Conservation (phyloP, 2,888 invertebrate species). For the Drosophila neutralis region DNA sequence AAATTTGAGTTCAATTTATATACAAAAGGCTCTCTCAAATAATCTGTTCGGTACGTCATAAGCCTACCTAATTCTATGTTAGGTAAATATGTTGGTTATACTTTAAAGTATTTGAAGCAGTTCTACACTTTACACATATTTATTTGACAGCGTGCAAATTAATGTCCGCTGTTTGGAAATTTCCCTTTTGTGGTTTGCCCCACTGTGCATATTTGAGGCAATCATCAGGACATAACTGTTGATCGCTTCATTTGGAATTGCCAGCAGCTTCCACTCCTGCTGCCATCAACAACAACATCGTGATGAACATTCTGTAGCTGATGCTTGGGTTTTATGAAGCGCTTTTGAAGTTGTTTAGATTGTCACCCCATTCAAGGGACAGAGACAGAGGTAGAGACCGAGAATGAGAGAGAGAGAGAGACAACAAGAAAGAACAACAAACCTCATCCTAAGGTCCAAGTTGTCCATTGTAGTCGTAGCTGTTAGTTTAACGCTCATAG, state of each 20-base stretch:
- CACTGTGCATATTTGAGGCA: slow-evolving; percentile 29
- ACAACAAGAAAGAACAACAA: slow-evolving; percentile 14
- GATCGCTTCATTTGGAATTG: slow-evolving; percentile 59
- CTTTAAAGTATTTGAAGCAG: not conserved
- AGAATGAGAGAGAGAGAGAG: not conserved
- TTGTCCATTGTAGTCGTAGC: slow-evolving; percentile 65
- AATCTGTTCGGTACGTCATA: not conserved
- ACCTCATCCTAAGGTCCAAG: slow-evolving; percentile 51
- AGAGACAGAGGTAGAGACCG: not conserved
- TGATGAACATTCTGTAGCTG: slow-evolving; percentile 28
- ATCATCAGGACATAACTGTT: slow-evolving; percentile 39
- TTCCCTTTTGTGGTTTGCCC: not conserved
- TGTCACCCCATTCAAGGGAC: slow-evolving; percentile 52
- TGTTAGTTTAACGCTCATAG: slow-evolving; percentile 80
- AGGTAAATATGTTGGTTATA: not conserved
- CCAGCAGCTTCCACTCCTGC: slow-evolving; percentile 18
- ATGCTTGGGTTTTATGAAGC: slow-evolving; percentile 63
- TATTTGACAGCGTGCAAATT: not conserved
- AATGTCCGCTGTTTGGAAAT: not conserved
- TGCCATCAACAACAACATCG: slow-evolving; percentile 43
- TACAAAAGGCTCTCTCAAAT: not conserved
- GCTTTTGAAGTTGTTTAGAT: slow-evolving; percentile 51
- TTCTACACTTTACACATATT: not conserved
- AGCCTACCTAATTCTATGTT: not conserved
- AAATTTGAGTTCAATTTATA: not conserved